These are phyloP conservation scores for Eupelmus urozonus DNA, from an alignment of 2,888 invertebrate genomes.

Conservation along the genomic window DNA sequence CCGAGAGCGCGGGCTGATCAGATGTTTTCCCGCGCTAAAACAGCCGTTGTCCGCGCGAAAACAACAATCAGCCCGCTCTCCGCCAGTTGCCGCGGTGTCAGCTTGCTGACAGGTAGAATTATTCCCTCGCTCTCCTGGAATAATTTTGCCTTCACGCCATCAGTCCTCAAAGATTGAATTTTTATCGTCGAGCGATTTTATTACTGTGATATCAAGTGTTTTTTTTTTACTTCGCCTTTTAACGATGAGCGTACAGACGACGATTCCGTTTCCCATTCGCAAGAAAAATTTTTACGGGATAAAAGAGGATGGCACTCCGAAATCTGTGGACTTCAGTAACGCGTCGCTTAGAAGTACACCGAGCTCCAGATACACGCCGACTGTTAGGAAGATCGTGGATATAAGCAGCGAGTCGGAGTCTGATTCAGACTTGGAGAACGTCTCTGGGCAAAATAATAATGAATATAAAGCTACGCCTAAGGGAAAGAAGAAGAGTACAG, in stretches of 20 bases:
- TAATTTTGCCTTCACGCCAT: background rate
- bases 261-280: constrained; percentile 78
- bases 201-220: background rate
- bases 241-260: constrained; percentile 75
- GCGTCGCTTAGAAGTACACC: constrained; percentile 65
- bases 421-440: constrained; percentile 70
- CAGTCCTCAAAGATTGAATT: background rate
- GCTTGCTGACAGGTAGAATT: constrained; percentile 23
- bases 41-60: background rate
- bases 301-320: constrained; percentile 62
- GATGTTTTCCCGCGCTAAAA: constrained; percentile 48
- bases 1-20: background rate
- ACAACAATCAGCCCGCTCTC: background rate
- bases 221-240: background rate
- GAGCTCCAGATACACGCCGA: constrained; percentile 65
- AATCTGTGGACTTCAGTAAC: constrained; percentile 67
- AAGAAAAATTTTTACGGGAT: constrained; percentile 76
- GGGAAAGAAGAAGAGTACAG: constrained; percentile 8
- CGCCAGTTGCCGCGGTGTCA: constrained; percentile 11
- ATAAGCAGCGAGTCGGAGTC: constrained; percentile 73
- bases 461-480: constrained; percentile 44
- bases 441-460: constrained; percentile 28
- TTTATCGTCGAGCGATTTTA: background rate
- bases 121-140: background rate
- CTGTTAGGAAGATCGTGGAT: constrained; percentile 71